Evolutionary conservation across 2,797 vertebrate species (phyloP).

Genomic region (Schizopygopsis malacanthus): DNA sequence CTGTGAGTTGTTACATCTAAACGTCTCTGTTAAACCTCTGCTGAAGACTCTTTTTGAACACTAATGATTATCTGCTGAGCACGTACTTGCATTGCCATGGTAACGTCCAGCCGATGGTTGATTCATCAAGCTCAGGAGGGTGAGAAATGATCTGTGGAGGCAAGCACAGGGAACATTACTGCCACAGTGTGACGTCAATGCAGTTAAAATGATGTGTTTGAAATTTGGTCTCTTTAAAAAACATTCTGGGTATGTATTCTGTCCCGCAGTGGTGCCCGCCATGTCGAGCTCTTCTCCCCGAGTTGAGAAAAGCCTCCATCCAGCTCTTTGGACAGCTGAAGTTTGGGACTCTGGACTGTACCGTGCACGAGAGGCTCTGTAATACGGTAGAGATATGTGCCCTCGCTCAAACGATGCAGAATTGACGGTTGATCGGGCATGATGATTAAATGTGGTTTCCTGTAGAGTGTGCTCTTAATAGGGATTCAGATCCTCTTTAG

Average conservation of each 20-base stretch:
- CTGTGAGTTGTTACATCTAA: constrained; percentile 78
- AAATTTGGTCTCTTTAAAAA: constrained; percentile 52
- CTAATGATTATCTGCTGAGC: not conserved
- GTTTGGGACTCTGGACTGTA: constrained; percentile 96
- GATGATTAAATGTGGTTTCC: constrained; percentile 29
- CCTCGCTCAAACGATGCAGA: not conserved
- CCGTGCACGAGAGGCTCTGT: constrained; percentile 90
- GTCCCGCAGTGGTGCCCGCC: constrained; percentile 93
- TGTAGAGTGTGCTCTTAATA: not conserved
- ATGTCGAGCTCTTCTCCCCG: constrained; percentile 91
- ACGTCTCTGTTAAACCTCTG: not conserved
- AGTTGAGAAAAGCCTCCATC: constrained; percentile 94
- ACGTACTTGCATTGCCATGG: not conserved
- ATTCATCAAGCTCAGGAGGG: not conserved
- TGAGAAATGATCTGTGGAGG: not conserved
- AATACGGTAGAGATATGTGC: constrained; percentile 76
- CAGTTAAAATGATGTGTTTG: not conserved
- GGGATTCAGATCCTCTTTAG: not conserved
- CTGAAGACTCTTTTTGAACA: not conserved
- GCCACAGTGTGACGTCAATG: not conserved
- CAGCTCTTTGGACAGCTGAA: constrained; percentile 89
- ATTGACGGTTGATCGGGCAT: not conserved
- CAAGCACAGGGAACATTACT: not conserved
- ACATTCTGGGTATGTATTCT: constrained; percentile 32
- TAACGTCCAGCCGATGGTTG: not conserved